Evolutionary conservation across 2,888 invertebrate genomes (phyloP), one percentile per base, ranked within the genome.

Genomic region (Lordiphosa andalusiaca): DNA sequence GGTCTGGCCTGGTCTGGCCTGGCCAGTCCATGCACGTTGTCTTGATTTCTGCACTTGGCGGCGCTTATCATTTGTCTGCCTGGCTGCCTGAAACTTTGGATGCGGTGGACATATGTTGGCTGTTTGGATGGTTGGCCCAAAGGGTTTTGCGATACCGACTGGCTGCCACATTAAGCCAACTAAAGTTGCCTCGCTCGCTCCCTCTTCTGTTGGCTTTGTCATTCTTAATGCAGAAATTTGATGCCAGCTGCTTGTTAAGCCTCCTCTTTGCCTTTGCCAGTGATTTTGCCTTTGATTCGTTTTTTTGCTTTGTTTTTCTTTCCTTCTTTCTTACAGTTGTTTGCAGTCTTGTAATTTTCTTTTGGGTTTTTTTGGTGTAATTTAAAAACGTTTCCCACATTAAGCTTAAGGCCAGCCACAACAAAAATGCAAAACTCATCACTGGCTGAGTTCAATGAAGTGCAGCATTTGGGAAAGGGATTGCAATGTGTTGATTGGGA

Each of bases 221-320:
- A 78, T 77, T 78, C 65, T 60, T 62, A 81, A 81, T 77, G 75
- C 73, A 77, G 81, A 78, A 81, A 80, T 81, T 81, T 80, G 70
- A 80, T 81, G 75, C 77, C 75, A 75, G 78, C 68, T 81, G 81
- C 72, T 81, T 80, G 81, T 81, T 77, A 77, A 73, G 71, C 71
- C 50, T 47, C 49, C 50, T 51, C 63, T 58, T 47, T 30, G 42
- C 40, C 38, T 33, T 56, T 25, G 25, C 7, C 7, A 7, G 25
- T 56, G 40, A 42, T 50, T 50, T 72, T 52, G 25, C 35, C 47
- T 47, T 39, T 42, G 23, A 47, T 21, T 35, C 47, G 35, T 21
- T 47, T 47, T 16, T n/a, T n/a, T n/a, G n/a, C n/a, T n/a, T n/a
- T n/a, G n/a, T n/a, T n/a, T n/a, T 35, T 36, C 25, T 37, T 5